Conservation (phyloP, 2,797 vertebrate species). For the Rhabdomys pumilio region DNA sequence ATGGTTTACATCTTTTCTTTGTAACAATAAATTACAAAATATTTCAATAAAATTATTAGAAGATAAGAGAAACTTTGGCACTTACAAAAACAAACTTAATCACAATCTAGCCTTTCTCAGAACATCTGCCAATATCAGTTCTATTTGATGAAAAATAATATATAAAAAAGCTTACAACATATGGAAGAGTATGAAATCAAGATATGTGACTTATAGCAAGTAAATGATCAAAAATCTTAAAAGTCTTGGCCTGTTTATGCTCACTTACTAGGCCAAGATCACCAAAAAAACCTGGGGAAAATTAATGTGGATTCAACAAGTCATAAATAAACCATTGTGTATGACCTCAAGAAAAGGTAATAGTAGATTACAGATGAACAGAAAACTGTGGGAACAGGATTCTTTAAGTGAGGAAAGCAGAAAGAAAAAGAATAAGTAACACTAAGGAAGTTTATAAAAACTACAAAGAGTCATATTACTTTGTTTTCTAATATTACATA, state of each 20-base stretch:
- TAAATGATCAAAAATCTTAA: constrained; percentile 20
- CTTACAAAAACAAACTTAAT: background rate
- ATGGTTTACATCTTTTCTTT: background rate
- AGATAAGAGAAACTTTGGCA: background rate
- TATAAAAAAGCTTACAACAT: background rate
- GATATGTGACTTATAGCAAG: background rate
- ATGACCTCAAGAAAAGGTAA: background rate
- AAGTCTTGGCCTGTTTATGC: background rate
- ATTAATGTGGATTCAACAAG: background rate
- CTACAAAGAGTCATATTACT: background rate
- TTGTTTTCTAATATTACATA: background rate
- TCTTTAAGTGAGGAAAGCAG: background rate
- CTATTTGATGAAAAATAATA: background rate
- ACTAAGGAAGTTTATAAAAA: background rate
- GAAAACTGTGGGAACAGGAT: background rate
- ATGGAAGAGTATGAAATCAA: background rate
- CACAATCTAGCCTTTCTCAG: background rate
- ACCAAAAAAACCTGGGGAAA: background rate
- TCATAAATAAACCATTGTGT: background rate
- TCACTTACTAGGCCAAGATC: background rate
- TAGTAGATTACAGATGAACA: background rate
- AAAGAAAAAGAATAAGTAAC: background rate
- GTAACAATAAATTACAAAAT: background rate
- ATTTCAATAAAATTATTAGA: background rate
- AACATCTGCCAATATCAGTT: background rate